Conservation (phyloP, 2,113 vertebrate species). For the Engraulis encrasicolus region DNA sequence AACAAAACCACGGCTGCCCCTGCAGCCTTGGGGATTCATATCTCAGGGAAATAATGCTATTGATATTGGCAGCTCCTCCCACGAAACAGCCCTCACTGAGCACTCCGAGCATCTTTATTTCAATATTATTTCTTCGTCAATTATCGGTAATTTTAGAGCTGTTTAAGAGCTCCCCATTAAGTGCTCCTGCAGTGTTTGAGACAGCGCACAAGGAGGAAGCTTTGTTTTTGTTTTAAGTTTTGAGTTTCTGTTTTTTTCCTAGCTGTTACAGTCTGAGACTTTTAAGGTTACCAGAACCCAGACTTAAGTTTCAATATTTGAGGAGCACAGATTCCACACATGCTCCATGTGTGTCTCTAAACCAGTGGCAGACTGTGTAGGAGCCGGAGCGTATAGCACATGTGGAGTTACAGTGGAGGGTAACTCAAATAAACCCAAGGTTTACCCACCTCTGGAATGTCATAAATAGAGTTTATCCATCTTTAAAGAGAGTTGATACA, state of each 20-base stretch:
- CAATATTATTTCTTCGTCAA: slow-evolving; percentile 45
- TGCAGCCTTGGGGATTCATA: background rate
- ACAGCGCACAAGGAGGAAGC: slow-evolving; percentile 23
- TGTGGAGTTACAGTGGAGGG: too few species aligned
- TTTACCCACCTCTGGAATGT: too few species aligned
- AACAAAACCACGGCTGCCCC: background rate
- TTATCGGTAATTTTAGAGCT: slow-evolving; percentile 44
- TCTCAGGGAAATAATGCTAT: slow-evolving; percentile 43
- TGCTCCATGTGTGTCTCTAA: background rate
- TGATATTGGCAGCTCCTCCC: slow-evolving; percentile 51
- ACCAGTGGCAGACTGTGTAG: background rate
- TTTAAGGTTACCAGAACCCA: background rate
- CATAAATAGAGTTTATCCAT: too few species aligned
- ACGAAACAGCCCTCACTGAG: slow-evolving; percentile 41
- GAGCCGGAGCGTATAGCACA: too few species aligned
- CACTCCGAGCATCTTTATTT: slow-evolving; percentile 46
- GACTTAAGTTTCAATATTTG: slow-evolving; percentile 2
- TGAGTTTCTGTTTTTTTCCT: background rate
- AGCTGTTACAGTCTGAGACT: background rate
- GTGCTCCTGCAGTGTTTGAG: background rate
- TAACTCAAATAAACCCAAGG: too few species aligned
- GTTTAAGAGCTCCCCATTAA: slow-evolving; percentile 19
- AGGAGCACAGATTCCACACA: background rate
- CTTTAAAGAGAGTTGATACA: too few species aligned
- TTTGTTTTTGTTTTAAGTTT: slow-evolving; percentile 13